These are phyloP conservation scores for Etheostoma spectabile DNA, from an alignment of 2,113 vertebrate genomes.

Conservation along the genomic window DNA sequence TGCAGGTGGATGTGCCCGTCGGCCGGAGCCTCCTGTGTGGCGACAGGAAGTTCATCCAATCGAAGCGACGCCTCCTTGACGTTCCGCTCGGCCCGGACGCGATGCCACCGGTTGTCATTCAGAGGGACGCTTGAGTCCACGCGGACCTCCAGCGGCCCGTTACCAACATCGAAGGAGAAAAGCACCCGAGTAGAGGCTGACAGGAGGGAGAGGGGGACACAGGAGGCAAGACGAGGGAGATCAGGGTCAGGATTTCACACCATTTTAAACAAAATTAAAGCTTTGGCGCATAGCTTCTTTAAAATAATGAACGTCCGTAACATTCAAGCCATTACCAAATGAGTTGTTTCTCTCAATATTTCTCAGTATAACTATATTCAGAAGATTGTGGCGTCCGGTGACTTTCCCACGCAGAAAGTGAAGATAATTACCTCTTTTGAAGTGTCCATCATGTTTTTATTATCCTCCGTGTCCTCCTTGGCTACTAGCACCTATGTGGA, in stretches of 20 bases:
- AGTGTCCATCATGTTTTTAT: too few species aligned
- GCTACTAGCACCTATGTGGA: too few species aligned
- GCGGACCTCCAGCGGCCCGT: constrained; percentile 89
- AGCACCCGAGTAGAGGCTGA: constrained; percentile 79
- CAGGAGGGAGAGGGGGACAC: background rate
- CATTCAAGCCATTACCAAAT: too few species aligned
- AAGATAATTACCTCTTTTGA: too few species aligned
- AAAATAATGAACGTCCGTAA: too few species aligned
- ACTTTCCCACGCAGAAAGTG: too few species aligned
- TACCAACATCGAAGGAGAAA: constrained; percentile 97
- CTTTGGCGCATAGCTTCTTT: too few species aligned
- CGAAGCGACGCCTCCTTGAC: constrained; percentile 91
- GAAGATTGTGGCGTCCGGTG: too few species aligned
- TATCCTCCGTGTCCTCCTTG: too few species aligned
- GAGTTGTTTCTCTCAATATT: too few species aligned
- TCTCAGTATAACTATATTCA: too few species aligned
- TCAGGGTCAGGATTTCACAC: background rate
- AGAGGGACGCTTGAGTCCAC: constrained; percentile 84
- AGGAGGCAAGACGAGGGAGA: background rate
- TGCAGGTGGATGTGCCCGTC: constrained; percentile 93
- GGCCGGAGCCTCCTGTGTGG: constrained; percentile 82
- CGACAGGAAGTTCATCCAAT: constrained; percentile 87
- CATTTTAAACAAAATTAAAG: background rate
- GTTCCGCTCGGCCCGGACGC: constrained; percentile 91
- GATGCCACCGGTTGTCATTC: constrained; percentile 94